phyloP scores from a whole-genome alignment of 2,113 vertebrate species.

The Myrmecobius fasciatus region DNA sequence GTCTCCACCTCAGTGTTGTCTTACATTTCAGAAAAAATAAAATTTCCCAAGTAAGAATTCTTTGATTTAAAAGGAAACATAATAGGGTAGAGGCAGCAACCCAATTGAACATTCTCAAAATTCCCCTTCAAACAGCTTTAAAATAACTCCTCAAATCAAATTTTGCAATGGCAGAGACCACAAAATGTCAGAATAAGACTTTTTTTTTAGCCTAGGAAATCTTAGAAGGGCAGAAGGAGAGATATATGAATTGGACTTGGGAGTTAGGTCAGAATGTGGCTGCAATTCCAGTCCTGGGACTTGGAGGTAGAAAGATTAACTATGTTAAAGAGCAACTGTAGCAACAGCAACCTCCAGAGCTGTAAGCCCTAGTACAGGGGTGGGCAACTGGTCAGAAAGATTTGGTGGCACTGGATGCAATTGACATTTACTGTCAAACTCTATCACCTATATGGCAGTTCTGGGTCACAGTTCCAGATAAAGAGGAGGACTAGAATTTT shows the following conservation, averaged over 20 bases:
- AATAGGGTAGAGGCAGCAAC: slow-evolving; percentile 2
- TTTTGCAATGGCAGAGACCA: not conserved
- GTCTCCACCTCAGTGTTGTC: not conserved
- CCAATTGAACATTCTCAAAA: not conserved
- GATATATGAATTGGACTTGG: not conserved
- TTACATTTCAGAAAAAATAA: not conserved
- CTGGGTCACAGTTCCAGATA: not conserved
- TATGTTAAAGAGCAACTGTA: not conserved
- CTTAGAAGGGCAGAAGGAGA: not conserved
- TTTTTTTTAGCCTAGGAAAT: not conserved
- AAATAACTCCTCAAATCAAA: not conserved
- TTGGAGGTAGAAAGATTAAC: not conserved
- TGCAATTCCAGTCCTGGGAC: not conserved
- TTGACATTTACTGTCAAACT: not conserved
- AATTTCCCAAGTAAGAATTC: not conserved
- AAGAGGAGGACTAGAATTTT: fast-evolving
- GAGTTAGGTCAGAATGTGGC: not conserved
- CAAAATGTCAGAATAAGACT: not conserved
- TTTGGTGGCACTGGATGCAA: not conserved
- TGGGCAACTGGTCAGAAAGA: not conserved
- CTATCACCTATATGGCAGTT: not conserved
- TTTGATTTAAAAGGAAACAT: slow-evolving; percentile 28
- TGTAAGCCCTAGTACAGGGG: not conserved
- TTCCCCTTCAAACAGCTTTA: not conserved
- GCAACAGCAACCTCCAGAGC: not conserved